Conservation (phyloP, 2,797 vertebrate genomes). For the Phaenicophaeus curvirostris region DNA sequence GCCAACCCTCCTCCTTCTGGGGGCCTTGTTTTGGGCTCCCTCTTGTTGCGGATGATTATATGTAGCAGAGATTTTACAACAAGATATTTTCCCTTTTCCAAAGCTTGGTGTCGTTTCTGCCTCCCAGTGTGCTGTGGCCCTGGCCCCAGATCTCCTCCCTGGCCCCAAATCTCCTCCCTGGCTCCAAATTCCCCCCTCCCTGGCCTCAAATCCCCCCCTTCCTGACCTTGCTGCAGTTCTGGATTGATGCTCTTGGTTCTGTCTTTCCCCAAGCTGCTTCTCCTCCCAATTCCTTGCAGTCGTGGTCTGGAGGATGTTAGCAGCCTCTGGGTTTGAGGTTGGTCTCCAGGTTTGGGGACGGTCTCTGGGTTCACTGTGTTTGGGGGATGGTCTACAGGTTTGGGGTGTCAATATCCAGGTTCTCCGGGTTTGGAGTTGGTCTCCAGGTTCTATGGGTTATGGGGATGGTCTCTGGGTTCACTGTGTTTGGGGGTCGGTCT, state of each 20-base stretch:
- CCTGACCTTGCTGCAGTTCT: rapidly evolving
- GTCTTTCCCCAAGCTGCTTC: not conserved
- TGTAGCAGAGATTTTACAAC: constrained; percentile 71
- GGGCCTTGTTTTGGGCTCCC: not conserved
- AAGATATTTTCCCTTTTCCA: constrained; percentile 57
- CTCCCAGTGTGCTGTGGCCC: not conserved
- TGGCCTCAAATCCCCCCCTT: too few species aligned
- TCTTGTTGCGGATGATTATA: not conserved
- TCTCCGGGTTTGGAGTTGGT: too few species aligned
- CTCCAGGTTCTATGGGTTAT: too few species aligned
- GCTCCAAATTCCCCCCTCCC: too few species aligned
- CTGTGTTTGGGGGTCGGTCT: too few species aligned
- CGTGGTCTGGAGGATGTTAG: rapidly evolving
- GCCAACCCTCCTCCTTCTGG: not conserved
- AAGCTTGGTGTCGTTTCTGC: not conserved
- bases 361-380: too few species aligned
- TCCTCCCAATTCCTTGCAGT: not conserved
- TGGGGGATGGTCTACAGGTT: too few species aligned
- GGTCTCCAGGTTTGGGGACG: too few species aligned
- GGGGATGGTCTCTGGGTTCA: not conserved
- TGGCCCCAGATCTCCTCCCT: too few species aligned
- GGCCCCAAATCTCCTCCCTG: too few species aligned
- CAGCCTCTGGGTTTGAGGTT: rapidly evolving
- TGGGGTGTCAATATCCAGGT: too few species aligned
- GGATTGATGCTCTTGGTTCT: too few species aligned